A percentile compares a stretch with the other conserved stretches of the same genome.
Evolutionary conservation across 2,888 invertebrate species (phyloP).

Genomic region (Amphipyra berbera): DNA sequence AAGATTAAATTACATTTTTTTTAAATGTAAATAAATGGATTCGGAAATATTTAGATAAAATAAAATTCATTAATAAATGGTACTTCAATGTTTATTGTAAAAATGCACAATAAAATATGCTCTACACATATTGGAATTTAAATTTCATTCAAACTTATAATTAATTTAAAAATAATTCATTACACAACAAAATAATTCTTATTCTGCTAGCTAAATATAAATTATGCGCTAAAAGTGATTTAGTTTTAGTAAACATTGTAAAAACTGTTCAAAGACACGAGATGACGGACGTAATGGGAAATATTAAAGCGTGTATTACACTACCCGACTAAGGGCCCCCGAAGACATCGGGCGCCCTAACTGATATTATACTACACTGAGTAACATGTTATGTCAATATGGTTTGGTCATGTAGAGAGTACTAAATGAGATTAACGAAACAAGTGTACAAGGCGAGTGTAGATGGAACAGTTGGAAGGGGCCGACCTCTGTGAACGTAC

Average conservation of each 20-base stretch:
- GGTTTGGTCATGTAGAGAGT: too few species aligned
- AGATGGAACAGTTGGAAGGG: too few species aligned
- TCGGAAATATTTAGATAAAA: background rate
- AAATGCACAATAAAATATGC: conserved; percentile 41
- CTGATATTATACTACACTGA: too few species aligned
- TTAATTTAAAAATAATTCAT: conserved; percentile 43
- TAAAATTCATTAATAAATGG: conserved; percentile 31
- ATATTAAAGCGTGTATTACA: too few species aligned
- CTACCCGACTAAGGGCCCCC: too few species aligned
- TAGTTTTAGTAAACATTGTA: conserved; percentile 25
- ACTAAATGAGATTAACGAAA: too few species aligned
- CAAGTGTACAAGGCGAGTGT: too few species aligned
- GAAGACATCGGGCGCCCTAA: too few species aligned
- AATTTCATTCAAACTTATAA: conserved; percentile 37
- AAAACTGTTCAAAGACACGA: conserved; percentile 39
- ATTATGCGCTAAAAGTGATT: conserved; percentile 55
- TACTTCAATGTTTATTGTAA: conserved; percentile 52
- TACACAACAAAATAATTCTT: conserved; percentile 41
- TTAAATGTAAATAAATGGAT: background rate
- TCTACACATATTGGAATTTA: conserved; percentile 38
- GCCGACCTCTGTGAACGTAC: too few species aligned
- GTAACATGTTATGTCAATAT: too few species aligned
- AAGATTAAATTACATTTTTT: too few species aligned
- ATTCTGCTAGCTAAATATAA: conserved; percentile 23
- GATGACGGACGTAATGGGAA: conserved; percentile 21